phyloP scores from a whole-genome alignment of 2,888 invertebrate species.

The Sicus ferrugineus region DNA sequence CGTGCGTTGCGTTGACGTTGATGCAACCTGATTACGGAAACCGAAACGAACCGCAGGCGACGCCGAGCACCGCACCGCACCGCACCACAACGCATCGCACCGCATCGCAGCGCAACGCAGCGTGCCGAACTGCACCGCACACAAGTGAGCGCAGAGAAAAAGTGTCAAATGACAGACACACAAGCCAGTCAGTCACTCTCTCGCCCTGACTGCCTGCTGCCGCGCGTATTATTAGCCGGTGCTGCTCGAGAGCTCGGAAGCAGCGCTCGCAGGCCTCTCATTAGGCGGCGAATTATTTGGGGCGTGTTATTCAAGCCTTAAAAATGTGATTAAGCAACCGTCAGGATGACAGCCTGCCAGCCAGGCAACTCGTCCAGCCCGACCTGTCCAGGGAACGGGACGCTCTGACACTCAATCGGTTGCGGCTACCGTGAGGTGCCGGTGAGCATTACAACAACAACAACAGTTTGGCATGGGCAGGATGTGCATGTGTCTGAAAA shows the following conservation, averaged over 20 bases:
- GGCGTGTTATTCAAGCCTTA: slow-evolving; percentile 26
- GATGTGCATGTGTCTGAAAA: slow-evolving; percentile 18
- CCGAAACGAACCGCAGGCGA: background rate
- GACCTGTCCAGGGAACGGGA: background rate
- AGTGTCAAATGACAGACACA: slow-evolving; percentile 27
- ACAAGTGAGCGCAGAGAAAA: background rate
- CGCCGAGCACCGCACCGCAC: background rate
- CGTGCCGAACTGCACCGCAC: background rate
- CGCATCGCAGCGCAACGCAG: background rate
- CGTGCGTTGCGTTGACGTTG: slow-evolving; percentile 3
- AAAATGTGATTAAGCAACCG: slow-evolving; percentile 30
- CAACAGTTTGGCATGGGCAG: slow-evolving; percentile 8
- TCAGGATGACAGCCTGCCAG: background rate
- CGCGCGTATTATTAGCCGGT: background rate
- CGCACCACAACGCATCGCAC: background rate
- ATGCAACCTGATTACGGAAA: slow-evolving; percentile 10
- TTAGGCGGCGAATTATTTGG: slow-evolving; percentile 29
- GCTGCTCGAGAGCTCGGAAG: background rate
- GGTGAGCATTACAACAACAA: background rate
- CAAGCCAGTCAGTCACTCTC: background rate
- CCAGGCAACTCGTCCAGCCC: background rate
- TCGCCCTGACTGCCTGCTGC: no score
- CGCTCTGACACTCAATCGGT: background rate
- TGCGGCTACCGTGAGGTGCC: slow-evolving; percentile 23
- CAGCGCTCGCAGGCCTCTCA: slow-evolving; percentile 15